These are phyloP conservation scores for Pimpla rufipes DNA, from an alignment of 2,888 invertebrate genomes.

Conservation along the genomic window DNA sequence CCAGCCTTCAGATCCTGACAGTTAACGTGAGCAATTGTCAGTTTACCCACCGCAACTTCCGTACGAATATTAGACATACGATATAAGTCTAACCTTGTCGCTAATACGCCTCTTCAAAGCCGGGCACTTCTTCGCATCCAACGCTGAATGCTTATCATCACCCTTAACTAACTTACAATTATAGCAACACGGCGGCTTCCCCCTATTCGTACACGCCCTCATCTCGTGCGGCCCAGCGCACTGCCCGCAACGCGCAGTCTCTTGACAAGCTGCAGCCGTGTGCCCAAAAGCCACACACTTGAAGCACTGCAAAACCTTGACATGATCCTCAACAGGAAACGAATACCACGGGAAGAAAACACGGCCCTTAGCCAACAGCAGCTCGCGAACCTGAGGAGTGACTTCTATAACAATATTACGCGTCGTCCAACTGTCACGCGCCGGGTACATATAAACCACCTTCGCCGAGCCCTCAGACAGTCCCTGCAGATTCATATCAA, in stretches of 20 bases:
- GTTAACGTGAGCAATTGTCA: background rate
- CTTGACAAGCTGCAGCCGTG: background rate
- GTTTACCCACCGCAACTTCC: background rate
- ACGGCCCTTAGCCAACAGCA: background rate
- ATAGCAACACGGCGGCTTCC: background rate
- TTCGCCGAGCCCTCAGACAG: background rate
- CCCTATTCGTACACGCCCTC: background rate
- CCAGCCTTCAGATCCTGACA: background rate
- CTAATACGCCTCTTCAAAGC: background rate
- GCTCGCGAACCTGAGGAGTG: background rate
- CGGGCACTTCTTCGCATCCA: background rate
- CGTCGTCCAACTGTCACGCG: background rate
- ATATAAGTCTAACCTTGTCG: background rate
- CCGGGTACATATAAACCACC: background rate
- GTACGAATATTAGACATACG: background rate
- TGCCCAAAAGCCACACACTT: constrained; percentile 10
- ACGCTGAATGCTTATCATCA: background rate
- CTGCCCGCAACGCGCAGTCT: background rate
- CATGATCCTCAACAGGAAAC: constrained; percentile 3
- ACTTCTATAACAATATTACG: background rate
- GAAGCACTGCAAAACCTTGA: background rate
- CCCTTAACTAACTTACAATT: background rate
- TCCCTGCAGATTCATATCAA: background rate
- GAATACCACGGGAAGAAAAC: background rate
- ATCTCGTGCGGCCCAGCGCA: background rate